Percentiles rank a stretch among this genome's conserved stretches.
These are phyloP conservation scores for Gymnothorax javanicus DNA, from an alignment of 2,797 vertebrate species.

Conservation along the genomic window DNA sequence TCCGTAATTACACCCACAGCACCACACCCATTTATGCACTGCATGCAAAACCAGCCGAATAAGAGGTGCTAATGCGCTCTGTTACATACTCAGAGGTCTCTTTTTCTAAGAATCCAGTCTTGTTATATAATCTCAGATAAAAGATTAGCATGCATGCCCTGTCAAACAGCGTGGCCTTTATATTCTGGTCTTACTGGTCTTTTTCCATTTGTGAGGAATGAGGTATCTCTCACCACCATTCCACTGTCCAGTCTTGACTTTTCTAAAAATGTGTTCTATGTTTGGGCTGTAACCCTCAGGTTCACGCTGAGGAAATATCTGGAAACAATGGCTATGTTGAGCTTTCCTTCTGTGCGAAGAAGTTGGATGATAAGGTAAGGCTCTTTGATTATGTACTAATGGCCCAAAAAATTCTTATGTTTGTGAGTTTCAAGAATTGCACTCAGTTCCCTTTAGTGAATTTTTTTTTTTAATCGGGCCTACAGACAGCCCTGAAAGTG, in stretches of 20 bases:
- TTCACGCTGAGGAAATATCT: constrained; percentile 92
- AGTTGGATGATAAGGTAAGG: constrained; percentile 92
- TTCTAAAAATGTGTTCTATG: neutral
- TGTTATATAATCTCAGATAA: neutral
- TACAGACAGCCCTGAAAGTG: neutral
- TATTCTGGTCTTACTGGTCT: too few relatives aligned
- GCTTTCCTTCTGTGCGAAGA: constrained; percentile 88
- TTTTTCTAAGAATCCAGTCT: neutral
- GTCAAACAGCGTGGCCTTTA: neutral
- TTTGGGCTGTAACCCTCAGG: constrained; percentile 65
- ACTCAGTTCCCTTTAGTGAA: neutral
- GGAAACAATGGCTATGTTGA: constrained; percentile 94
- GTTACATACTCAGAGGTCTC: neutral
- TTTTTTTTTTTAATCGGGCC: neutral
- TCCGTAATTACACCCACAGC: neutral
- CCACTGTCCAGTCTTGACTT: neutral
- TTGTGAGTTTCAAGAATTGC: neutral
- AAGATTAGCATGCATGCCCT: neutral
- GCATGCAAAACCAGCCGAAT: neutral
- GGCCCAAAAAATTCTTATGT: neutral
- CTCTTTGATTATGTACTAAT: neutral
- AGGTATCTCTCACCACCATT: neutral
- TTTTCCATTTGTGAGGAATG: neutral
- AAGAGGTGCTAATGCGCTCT: neutral
- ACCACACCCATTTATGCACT: neutral